Percentiles rank a stretch among this genome's conserved stretches.
Evolutionary conservation across 2,888 invertebrate species (phyloP).

Genomic region (Exocentrus adspersus): DNA sequence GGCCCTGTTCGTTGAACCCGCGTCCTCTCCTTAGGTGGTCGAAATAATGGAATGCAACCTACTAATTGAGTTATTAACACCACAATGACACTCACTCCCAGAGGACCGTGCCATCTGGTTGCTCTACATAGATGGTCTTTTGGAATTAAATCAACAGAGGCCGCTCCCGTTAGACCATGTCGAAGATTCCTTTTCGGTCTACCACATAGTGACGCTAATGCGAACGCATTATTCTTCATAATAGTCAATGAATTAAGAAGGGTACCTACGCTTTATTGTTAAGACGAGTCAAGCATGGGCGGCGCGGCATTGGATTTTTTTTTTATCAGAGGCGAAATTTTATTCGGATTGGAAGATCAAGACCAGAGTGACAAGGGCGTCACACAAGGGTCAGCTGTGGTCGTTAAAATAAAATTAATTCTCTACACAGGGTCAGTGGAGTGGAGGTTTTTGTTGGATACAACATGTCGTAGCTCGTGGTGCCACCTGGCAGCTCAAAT

Average conservation of each 20-base stretch:
- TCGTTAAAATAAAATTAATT: too few relatives aligned
- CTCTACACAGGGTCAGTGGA: too few relatives aligned
- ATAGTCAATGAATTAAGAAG: not conserved
- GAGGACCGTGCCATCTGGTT: slow-evolving; percentile 3
- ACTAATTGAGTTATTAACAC: slow-evolving; percentile 17
- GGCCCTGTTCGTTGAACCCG: not conserved
- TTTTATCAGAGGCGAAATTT: too few relatives aligned
- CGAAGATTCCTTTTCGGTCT: not conserved
- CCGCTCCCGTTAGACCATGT: not conserved
- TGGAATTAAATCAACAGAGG: not conserved
- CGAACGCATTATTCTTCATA: too few relatives aligned
- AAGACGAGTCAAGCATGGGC: too few relatives aligned
- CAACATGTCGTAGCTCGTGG: too few relatives aligned
- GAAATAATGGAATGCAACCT: slow-evolving; percentile 3
- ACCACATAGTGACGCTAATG: not conserved
- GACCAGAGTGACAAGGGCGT: too few relatives aligned
- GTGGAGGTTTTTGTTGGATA: too few relatives aligned
- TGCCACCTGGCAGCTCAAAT: not conserved
- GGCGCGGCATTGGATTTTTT: too few relatives aligned
- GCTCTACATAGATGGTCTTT: not conserved
- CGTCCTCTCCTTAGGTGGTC: slow-evolving; percentile 4
- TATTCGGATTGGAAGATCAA: too few relatives aligned
- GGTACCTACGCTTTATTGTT: too few relatives aligned
- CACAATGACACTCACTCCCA: not conserved
- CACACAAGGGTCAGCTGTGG: too few relatives aligned